Evolutionary conservation across 2,113 vertebrate genomes (phyloP).

Genomic region (Phainopepla nitens): DNA sequence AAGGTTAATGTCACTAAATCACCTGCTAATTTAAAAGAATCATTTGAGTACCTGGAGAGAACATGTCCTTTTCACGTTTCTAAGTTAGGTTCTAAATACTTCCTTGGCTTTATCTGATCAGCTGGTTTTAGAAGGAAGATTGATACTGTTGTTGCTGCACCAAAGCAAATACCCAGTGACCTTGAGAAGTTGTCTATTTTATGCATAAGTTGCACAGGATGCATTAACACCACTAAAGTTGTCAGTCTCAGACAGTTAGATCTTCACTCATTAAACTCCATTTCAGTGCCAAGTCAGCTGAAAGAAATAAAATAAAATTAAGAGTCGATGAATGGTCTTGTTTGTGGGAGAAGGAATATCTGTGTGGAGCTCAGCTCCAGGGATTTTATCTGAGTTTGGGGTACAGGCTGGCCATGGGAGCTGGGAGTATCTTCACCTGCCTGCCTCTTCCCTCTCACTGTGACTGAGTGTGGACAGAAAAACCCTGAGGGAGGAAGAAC

Average conservation of each 20-base stretch:
- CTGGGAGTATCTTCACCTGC: background rate
- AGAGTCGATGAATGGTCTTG: background rate
- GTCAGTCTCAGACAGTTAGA: slow-evolving; percentile 40
- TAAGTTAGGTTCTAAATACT: background rate
- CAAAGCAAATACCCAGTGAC: slow-evolving; percentile 34
- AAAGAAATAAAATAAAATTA: slow-evolving; percentile 9
- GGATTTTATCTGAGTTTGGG: background rate
- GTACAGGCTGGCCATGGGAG: background rate
- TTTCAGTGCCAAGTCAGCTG: background rate
- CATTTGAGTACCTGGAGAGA: slow-evolving; percentile 16
- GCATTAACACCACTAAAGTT: slow-evolving; percentile 5
- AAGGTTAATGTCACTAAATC: slow-evolving; percentile 65
- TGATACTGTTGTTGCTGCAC: background rate
- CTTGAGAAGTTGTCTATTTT: slow-evolving; percentile 21
- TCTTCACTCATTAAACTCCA: slow-evolving; percentile 29
- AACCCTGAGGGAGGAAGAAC: background rate
- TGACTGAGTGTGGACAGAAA: background rate
- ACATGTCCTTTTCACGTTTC: background rate
- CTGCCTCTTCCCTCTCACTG: background rate
- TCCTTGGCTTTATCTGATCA: background rate
- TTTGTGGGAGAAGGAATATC: background rate
- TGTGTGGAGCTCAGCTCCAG: background rate
- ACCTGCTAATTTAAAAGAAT: slow-evolving; percentile 57
- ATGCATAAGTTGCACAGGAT: background rate
- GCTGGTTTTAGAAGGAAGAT: background rate